Evolutionary conservation across 2,113 vertebrate genomes (phyloP), one percentile per base, ranked within the genome.

Genomic region (Paedocypris sp.): DNA sequence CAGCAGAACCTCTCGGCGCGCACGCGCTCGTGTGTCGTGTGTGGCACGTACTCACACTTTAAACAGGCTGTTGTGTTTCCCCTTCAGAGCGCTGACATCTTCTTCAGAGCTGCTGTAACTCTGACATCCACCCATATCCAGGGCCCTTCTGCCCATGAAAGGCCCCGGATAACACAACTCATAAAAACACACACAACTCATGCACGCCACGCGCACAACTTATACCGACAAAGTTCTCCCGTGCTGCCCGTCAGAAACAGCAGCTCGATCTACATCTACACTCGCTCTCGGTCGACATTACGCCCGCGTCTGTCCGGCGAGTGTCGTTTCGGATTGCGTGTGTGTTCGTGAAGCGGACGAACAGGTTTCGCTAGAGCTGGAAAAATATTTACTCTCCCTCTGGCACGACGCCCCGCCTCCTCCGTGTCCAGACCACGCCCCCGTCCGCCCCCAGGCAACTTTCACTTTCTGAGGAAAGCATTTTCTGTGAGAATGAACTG

Each of bases 71-170:
- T 62, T 60, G 32, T 63, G 62, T 76, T 76, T 72, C 23, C 12
- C 19, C 32, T 64, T 56, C 18, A 58, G 51, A 54, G 62, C 48
- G 16, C 33, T 58, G 62, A 62, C 66, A 46, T 64, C 65, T 31
- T 72, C 66, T 47, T 72, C 66, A 43, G 70, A 64, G 45, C 70
- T 66, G 50, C 11, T 51, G 47, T 58, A 58, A 57, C 70, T 72
- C 70, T 72, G 70, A 58, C 70, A 72, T 47, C 70, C 70, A 56
- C 70, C 70, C 70, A 72, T 72, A 39, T 46, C 61, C 57, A 64
- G 39, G 28, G 41, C 11, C 28, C 28, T 47, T 57, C 18, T 61
- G 56, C 64, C 68, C 62, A 66, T 70, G 39, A 70, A 60, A 66
- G 19, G 19, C 35, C 11, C 19, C n/a, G n/a, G n/a, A n/a, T n/a